Evolutionary conservation across 2,888 invertebrate genomes (phyloP).

Genomic region (Macaria liturata): DNA sequence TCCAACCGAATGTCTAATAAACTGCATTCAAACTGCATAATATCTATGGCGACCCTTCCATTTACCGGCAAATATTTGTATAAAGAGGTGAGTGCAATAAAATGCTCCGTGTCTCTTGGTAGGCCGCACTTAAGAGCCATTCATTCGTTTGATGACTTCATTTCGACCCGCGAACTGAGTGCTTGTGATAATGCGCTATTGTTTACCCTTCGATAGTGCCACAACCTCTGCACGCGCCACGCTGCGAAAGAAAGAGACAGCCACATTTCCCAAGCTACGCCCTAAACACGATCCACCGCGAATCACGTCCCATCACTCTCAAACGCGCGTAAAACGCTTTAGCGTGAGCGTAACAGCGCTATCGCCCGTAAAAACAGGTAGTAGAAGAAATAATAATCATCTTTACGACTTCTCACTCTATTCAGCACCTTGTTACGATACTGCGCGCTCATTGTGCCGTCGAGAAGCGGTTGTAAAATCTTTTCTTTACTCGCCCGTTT

Average conservation of each 20-base stretch:
- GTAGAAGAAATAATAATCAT: constrained; percentile 85
- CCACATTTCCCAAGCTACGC: constrained; percentile 53
- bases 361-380: constrained; percentile 82
- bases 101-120: constrained; percentile 74
- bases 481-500: constrained; percentile 82
- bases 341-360: constrained; percentile 63
- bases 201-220: constrained; percentile 82
- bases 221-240: constrained; percentile 77
- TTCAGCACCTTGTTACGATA: constrained; percentile 84
- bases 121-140: constrained; percentile 72
- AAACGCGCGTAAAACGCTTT: constrained; percentile 38
- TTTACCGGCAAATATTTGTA: constrained; percentile 72
- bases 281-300: constrained; percentile 57
- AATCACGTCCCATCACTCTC: constrained; percentile 62
- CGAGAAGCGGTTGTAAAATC: constrained; percentile 82
- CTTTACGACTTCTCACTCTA: constrained; percentile 85
- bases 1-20: too few relatives aligned
- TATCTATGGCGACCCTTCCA: constrained; percentile 42
- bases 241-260: constrained; percentile 69
- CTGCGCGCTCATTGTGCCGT: constrained; percentile 81
- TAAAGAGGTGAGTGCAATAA: constrained; percentile 77
- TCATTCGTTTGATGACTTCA: constrained; percentile 83
- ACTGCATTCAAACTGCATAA: constrained; percentile 9
- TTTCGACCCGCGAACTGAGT: constrained; percentile 77
- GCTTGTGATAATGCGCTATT: constrained; percentile 82